Base-by-base conservation (phyloP, 2,113 vertebrate genomes). In the Mobula hypostoma region DNA sequence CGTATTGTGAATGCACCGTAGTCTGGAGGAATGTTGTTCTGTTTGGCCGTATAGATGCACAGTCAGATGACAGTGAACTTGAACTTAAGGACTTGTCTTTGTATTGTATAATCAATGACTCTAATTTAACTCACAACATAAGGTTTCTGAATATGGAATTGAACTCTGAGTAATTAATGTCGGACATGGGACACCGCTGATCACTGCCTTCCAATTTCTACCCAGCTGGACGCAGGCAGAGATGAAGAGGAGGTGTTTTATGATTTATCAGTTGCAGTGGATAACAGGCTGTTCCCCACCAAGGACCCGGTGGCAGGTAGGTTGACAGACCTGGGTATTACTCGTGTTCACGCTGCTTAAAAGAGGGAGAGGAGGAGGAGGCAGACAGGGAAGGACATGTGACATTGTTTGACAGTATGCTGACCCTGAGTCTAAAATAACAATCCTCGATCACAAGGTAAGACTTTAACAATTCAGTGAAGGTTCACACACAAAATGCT, bases 171-270 rank as follows among this genome's bases (percentile, higher is more conserved):
- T 94, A 7, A 24, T 24, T 2, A 19, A 93, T 36, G 19, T 70
- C 15, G 21, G 3, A 93, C 21, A 36, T 48, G 70, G 63, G 21
- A 11, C 5, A 11, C 3, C 24, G 36, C 56, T 48, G 21, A 40
- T 63, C 74, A 72, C n/a, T 32, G 66, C 27, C 94, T 92, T 94
- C 70, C 94, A 94, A 94, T 95, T 94, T 80, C 94, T 94, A 79
- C 92, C n/a, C 94, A 99, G 98, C 96, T 99, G 95, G 98, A 99
- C 2, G 98, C 98, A 0, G 98, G 99, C 95, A 97, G 99, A 94
- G 97, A 99, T 0, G 98, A 99, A 94, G 98, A 99, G 94, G 98
- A 99, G 94, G 98, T 99, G 36, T 99, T 99, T 96, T 96, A 94
- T 95, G 98, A 99, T 96, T 99, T 99, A 97, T 98, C 98, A 68